Evolutionary conservation across 2,888 invertebrate genomes (phyloP).

Genomic region (Caenorhabditis sp.): DNA sequence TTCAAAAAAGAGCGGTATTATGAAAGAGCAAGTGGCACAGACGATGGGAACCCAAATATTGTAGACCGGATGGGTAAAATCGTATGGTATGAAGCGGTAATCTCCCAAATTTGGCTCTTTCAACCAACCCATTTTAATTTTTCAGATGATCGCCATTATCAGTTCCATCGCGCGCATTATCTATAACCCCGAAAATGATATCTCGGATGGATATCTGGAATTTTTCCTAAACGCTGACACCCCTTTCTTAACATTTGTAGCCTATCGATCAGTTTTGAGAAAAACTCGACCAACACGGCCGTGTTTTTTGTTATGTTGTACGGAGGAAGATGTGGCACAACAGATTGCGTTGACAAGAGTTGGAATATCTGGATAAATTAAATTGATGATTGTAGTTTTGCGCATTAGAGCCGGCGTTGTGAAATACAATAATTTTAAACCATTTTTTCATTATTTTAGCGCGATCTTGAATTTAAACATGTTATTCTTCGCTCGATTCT

Average conservation of each 20-base stretch:
- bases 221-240: not conserved
- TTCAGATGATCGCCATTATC: not conserved
- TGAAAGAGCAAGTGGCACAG: not conserved
- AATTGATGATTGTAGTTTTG: no score
- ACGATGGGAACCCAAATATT: not conserved
- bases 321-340: not conserved
- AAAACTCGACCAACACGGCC: slow-evolving; percentile 12
- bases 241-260: not conserved
- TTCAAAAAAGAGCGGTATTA: slow-evolving; percentile 1
- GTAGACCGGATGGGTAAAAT: slow-evolving; percentile 5
- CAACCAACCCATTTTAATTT: not conserved
- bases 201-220: not conserved
- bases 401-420: no score
- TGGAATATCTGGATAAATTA: not conserved
- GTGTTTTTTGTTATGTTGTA: slow-evolving; percentile 23
- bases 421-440: no score
- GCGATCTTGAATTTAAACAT: no score
- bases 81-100: slow-evolving; percentile 1
- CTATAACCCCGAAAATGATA: not conserved
- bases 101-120: not conserved
- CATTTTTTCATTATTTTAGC: no score
- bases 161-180: not conserved
- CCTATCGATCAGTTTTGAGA: not conserved
- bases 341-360: not conserved
- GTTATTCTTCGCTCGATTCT: no score